Evolutionary conservation across 2,888 invertebrate genomes (phyloP).

Genomic region (Nomada ruficornis): DNA sequence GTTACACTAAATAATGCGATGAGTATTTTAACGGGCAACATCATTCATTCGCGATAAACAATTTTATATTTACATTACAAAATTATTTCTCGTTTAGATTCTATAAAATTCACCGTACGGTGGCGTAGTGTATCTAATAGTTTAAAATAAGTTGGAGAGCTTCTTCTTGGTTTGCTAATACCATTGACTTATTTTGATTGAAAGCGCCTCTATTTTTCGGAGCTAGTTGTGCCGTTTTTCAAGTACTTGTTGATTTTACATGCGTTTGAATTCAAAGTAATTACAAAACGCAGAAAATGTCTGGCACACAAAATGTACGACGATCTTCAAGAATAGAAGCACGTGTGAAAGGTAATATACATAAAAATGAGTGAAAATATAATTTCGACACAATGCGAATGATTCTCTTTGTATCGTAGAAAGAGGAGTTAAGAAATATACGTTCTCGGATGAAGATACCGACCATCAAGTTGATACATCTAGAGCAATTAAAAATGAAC

Average conservation of each 20-base stretch:
- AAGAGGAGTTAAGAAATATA: background rate
- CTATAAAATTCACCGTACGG: background rate
- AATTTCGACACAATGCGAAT: background rate
- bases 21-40: slow-evolving; percentile 2
- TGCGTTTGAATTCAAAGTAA: background rate
- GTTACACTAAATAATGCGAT: background rate
- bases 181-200: background rate
- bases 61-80: background rate
- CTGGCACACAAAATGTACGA: slow-evolving; percentile 49
- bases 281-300: slow-evolving; percentile 34
- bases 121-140: background rate
- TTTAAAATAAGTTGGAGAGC: background rate
- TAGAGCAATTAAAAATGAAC: slow-evolving; percentile 60
- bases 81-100: background rate
- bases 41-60: background rate
- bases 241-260: background rate
- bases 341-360: slow-evolving; percentile 15
- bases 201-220: slow-evolving; percentile 8
- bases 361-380: background rate
- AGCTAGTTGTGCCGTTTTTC: background rate
- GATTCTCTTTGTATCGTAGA: slow-evolving; percentile 21
- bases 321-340: slow-evolving; percentile 61
- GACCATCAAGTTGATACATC: background rate
- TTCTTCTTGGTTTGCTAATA: slow-evolving; percentile 11
- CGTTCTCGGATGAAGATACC: slow-evolving; percentile 13